Base-by-base conservation (phyloP, 2,113 vertebrate species). In the Oxygymnocypris stewartii region DNA sequence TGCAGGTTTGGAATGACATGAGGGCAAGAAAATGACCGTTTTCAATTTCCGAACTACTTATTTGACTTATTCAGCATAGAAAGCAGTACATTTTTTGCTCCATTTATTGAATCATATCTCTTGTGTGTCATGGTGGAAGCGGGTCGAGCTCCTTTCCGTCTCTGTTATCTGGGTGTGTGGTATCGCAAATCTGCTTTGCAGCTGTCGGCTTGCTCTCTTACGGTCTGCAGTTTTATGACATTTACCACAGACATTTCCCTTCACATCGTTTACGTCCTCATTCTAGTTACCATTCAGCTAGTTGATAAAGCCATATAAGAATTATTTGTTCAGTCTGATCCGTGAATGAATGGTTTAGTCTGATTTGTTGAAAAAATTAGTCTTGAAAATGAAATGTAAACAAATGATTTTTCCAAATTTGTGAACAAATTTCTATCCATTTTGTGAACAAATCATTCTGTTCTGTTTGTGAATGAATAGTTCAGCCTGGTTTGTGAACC, bases 81-180 rank as follows among this genome's bases (percentile, higher is more conserved):
- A 77, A 54, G 75, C 25, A 11, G 13, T 31, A 1, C 0, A 18
- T 78, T 54, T 76, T 35, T 54, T 35, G 16, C 47, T 10, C 14
- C 7, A 31, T 78, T 78, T 51, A 78, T 78, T 76, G n/a, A 47
- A 76, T 47, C 23, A 44, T 2, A 13, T 76, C 7, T 1, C 23
- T 23, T 42, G 37, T 75, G 40, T n/a, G 40, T 79, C 73, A 16
- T 47, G 13, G 74, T 59, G 69, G 76, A 79, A 79, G 28, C 4
- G 14, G 49, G 14, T 18, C 4, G 14, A 25, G 57, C 49, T 25
- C 54, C 9, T 57, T 57, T 78, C 65, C 49, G 59, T 83, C 51
- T 81, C 47, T 81, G 63, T 59, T 67, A 88, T 88, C 87, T 82
- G 69, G 51, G 83, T 85, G 83, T 88, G 87, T 85, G 87, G 87